Base-by-base conservation (phyloP, 1,140 invertebrate species). In the Galleria mellonella region DNA sequence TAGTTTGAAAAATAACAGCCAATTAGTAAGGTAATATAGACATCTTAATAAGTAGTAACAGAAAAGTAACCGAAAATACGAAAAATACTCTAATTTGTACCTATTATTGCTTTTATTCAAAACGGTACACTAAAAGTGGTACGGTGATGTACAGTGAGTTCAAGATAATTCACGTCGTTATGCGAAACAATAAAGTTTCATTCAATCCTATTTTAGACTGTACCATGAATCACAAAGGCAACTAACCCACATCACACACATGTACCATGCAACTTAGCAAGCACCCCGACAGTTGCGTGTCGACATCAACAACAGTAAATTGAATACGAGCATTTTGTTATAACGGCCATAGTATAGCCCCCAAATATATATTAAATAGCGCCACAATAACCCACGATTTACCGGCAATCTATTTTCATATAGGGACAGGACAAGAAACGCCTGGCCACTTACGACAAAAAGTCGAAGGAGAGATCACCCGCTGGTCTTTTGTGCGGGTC, bases 331-430 rank as follows among this genome's bases (percentile, higher is more conserved):
- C 59, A 64, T 67, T 65, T 60, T 66, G 57, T 67, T 69, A 69
- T 73, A 71, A 74, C 65, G 52, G 61, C 60, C 58, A 38, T 55
- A 51, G 53, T 54, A 66, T 63, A 62, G 67, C 61, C 64, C 74
- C 66, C 59, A 74, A 55, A 77, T 65, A 58, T 41, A 72, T 58
- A 73, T 76, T 72, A 82, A 81, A 77, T 60, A 72, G 59, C 56
- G 55, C 61, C 65, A 82, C 77, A 84, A 84, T 78, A 69, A 67
- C 59, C 67, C 29, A 68, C 72, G 62, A 84, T 82, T 82, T 82
- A 78, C 75, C 74, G 81, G 65, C 77, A 82, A 84, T 82, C 75
- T 84, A 72, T 77, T 82, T 71, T 78, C 77, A 77, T 82, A 74
- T 82, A 64, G 32, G 62, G 35, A 43, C 31, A 62, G 64, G 57